Conservation (phyloP, 2,888 invertebrate species). For the Ophioninae sp. region DNA sequence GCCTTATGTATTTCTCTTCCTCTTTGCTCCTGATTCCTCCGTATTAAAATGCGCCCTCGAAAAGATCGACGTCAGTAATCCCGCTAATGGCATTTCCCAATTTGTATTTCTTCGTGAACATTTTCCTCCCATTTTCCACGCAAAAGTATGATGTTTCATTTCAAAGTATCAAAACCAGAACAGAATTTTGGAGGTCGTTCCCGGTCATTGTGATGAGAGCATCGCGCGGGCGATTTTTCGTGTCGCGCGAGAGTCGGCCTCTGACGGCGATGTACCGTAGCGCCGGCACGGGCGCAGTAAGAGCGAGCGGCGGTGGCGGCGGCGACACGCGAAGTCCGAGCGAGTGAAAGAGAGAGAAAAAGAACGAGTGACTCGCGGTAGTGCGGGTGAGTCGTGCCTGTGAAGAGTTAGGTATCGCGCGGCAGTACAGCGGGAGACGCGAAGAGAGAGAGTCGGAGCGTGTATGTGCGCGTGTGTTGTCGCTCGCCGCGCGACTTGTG, state of each 20-base stretch:
- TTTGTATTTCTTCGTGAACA: not conserved
- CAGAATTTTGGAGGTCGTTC: not conserved
- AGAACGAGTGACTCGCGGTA: conserved; percentile 63
- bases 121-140: not conserved
- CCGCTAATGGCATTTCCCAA: not conserved
- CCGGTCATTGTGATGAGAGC: not conserved
- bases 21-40: not conserved
- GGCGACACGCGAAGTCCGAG: conserved; percentile 1
- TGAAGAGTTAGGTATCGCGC: conserved; percentile 44
- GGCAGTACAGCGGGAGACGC: conserved; percentile 45
- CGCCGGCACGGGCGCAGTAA: conserved; percentile 58
- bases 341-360: conserved; percentile 26
- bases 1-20: not conserved
- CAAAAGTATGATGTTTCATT: not conserved
- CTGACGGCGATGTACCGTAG: conserved; percentile 76
- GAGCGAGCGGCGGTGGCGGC: conserved; percentile 51
- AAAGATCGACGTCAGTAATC: not conserved
- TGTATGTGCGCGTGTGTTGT: conserved; percentile 48
- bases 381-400: conserved; percentile 59
- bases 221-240: conserved; percentile 11
- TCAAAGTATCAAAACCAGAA: not conserved
- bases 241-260: conserved; percentile 63
- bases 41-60: not conserved
- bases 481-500: conserved; percentile 58
- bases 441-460: conserved; percentile 46